Evolutionary conservation across 2,888 invertebrate genomes (phyloP).

Genomic region (Neuroscelio doddi): DNA sequence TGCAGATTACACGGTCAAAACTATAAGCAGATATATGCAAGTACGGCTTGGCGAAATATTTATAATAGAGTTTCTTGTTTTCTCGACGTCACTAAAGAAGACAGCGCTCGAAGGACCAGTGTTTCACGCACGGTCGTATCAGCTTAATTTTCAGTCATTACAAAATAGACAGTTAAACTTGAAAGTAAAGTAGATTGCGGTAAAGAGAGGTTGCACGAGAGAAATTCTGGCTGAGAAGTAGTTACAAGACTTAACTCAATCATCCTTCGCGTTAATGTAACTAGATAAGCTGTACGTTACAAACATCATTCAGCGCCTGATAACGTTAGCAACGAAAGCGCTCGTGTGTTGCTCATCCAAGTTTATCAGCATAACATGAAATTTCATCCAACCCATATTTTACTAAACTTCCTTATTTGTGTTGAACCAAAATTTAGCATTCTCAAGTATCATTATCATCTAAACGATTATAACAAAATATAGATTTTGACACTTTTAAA

Average conservation of each 20-base stretch:
- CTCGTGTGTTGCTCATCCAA: not conserved
- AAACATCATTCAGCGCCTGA: not conserved
- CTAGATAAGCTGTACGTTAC: not conserved
- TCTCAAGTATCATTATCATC: no score
- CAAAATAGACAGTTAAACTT: slow-evolving; percentile 1
- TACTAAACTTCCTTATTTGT: no score
- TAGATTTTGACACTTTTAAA: no score
- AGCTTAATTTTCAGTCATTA: not conserved
- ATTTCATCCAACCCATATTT: not conserved
- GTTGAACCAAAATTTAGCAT: no score
- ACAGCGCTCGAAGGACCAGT: not conserved
- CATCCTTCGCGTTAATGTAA: slow-evolving; percentile 6
- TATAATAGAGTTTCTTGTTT: not conserved
- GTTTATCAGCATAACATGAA: not conserved
- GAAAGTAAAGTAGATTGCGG: slow-evolving; percentile 4
- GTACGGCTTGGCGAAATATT: not conserved
- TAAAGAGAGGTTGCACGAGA: not conserved
- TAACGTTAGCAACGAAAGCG: not conserved
- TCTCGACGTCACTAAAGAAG: not conserved
- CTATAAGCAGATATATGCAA: no score
- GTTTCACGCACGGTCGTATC: not conserved
- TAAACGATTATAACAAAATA: no score
- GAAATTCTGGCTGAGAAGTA: not conserved
- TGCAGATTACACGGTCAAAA: no score
- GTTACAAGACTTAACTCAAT: not conserved